These are phyloP conservation scores for Lutjanus campechanus DNA, from an alignment of 2,797 vertebrate species.

Conservation along the genomic window DNA sequence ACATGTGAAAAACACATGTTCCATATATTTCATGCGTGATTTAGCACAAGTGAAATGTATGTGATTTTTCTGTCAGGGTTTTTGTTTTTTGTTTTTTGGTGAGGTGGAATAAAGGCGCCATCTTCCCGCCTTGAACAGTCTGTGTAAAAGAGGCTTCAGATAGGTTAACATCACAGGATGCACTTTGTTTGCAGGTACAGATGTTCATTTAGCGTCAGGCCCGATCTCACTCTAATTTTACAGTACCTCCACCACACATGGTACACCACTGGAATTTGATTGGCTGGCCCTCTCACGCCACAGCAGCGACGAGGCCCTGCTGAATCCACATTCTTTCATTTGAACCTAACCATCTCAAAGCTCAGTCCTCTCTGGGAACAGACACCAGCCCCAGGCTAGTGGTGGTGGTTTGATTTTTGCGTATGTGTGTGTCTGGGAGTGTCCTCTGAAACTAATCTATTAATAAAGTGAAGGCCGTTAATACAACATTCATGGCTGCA, in stretches of 20 bases:
- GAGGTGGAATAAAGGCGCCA: too few relatives aligned
- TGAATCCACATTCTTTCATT: constrained; percentile 12
- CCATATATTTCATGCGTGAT: too few relatives aligned
- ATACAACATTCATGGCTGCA: neutral
- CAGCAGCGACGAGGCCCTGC: constrained; percentile 16
- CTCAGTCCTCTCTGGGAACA: neutral
- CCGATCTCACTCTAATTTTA: constrained; percentile 4
- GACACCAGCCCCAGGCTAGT: neutral
- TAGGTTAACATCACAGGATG: neutral
- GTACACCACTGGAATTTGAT: neutral
- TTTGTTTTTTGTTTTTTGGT: too few relatives aligned
- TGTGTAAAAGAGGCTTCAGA: too few relatives aligned
- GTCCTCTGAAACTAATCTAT: neutral
- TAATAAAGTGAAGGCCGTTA: neutral
- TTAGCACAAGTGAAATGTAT: too few relatives aligned
- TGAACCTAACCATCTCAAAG: neutral
- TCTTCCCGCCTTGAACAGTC: too few relatives aligned
- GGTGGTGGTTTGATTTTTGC: constrained; percentile 1
- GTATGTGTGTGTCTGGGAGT: neutral
- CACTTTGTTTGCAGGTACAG: constrained; percentile 13
- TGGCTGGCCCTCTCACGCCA: neutral
- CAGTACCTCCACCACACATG: neutral
- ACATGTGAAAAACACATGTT: too few relatives aligned
- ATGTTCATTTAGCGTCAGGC: constrained; percentile 3
- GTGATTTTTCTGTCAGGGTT: too few relatives aligned